Evolutionary conservation across 2,113 vertebrate species (phyloP), one percentile per base, ranked within the genome.

Genomic region (Heliornis fulica): DNA sequence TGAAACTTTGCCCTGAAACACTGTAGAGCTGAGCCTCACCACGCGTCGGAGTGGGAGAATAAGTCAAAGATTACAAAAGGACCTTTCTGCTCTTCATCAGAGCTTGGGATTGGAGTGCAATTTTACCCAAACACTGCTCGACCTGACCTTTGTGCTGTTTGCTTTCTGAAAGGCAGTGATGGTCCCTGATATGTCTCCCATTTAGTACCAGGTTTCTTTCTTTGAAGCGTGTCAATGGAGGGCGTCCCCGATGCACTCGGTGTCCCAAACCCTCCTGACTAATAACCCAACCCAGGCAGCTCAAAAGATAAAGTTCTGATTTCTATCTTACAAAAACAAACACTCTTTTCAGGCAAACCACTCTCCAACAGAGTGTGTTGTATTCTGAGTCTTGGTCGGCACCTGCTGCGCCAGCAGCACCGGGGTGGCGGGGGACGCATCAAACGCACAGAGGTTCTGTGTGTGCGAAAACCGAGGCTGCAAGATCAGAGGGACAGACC

Each of bases 401-500:
- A 61, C 20, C 61, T 3, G 21, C 84, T 21, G 72, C 66, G 56
- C 57, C 28, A 36, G 2, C 29, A 43, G 32, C 1, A 0, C 65
- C 43, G 61, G 45, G 25, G 31, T 2, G 1, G 31, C 10, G 63
- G 65, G 82, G 43, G 36, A 53, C 7, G 8, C 25, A 8, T 28
- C 79, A 4, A 0, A n/a, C 40, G 7, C 2, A 0, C 6, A 2
- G 1, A 31, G 54, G 10, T 22, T 69, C 64, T 22, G 22, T 46
- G 25, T 9, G 61, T 21, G 23, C 31, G 28, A 46, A 51, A 63
- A 43, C 18, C 1, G 2, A 45, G 51, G 66, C 45, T 19, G 1
- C 2, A 0, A 0, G 0, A 11, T 46, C 19, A 40, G 40, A 77
- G 15, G 34, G 14, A 45, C 29, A 56, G 45, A 29, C 8, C 23